These are phyloP conservation scores for Drosophila busckii DNA, from an alignment of 1,140 invertebrate genomes.

Conservation along the genomic window DNA sequence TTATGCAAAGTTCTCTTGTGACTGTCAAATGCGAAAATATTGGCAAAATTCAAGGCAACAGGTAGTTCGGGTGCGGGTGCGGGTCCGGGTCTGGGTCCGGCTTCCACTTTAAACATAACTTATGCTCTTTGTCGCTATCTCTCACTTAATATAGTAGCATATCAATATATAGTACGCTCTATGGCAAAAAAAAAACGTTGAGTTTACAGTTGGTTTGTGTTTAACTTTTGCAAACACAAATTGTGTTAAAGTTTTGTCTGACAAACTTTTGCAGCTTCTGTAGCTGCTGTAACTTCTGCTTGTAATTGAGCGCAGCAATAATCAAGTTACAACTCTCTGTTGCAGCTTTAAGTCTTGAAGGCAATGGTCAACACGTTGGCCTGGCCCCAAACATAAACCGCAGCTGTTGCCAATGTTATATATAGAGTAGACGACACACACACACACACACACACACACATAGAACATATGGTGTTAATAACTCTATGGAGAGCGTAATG, in stretches of 20 bases:
- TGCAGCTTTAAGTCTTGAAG: slow-evolving; percentile 5
- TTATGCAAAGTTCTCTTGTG: slow-evolving; percentile 24
- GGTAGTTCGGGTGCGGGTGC: too few relatives aligned
- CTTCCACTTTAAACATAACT: slow-evolving; percentile 7
- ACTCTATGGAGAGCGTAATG: slow-evolving; percentile 35
- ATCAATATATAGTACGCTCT: too few relatives aligned
- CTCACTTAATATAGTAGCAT: too few relatives aligned
- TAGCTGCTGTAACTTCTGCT: slow-evolving; percentile 1
- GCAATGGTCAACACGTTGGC: neutral
- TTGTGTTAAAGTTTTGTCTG: slow-evolving; percentile 15
- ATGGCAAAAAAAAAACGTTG: too few relatives aligned
- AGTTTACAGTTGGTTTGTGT: neutral
- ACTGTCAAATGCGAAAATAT: too few relatives aligned
- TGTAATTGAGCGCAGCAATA: slow-evolving; percentile 38
- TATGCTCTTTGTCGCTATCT: slow-evolving; percentile 31
- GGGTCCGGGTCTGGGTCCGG: too few relatives aligned
- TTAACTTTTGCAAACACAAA: slow-evolving; percentile 13
- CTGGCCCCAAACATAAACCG: slow-evolving; percentile 17
- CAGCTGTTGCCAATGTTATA: too few relatives aligned
- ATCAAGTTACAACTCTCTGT: slow-evolving; percentile 27
- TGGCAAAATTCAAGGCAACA: too few relatives aligned
- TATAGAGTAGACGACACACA: slow-evolving; percentile 35
- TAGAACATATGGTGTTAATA: slow-evolving; percentile 69
- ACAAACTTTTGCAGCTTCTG: too few relatives aligned
- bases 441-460: too few relatives aligned